A percentile compares a stretch with the other conserved stretches of the same genome.
Conservation (phyloP, 2,797 vertebrate species). For the Sebastiscus albofasciatus region DNA sequence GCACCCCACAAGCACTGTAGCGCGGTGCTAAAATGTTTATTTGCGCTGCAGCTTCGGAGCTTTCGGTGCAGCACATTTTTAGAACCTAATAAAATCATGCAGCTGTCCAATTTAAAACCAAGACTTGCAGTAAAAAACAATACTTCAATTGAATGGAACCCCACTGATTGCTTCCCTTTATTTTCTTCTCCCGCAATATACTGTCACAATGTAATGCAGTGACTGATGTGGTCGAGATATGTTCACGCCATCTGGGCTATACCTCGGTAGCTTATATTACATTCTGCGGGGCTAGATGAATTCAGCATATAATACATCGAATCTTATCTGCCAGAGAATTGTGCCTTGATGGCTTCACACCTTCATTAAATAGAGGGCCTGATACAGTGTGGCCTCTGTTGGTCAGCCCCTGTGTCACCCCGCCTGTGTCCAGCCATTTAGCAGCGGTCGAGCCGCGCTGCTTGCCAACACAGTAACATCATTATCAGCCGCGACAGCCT, state of each 20-base stretch:
- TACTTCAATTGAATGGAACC: conserved; percentile 63
- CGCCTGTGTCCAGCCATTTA: conserved; percentile 65
- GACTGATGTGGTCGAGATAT: conserved; percentile 42
- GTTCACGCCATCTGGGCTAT: conserved; percentile 53
- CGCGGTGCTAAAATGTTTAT: conserved; percentile 70
- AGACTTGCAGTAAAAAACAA: conserved; percentile 67
- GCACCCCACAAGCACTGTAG: conserved; percentile 44
- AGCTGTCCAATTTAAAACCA: conserved; percentile 75
- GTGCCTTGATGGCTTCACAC: conserved; percentile 54
- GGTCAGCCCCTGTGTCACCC: conserved; percentile 59
- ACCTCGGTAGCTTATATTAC: conserved; percentile 46
- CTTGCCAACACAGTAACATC: conserved; percentile 75
- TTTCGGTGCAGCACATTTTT: conserved; percentile 67
- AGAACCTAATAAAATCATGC: conserved; percentile 74
- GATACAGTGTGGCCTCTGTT: conserved; percentile 59
- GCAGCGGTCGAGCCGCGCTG: conserved; percentile 44
- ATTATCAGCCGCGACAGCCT: conserved; percentile 69
- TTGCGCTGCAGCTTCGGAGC: conserved; percentile 53
- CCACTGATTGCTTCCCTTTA: conserved; percentile 64
- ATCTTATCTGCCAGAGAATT: conserved; percentile 50
- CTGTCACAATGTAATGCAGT: conserved; percentile 29
- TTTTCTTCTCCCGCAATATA: conserved; percentile 57
- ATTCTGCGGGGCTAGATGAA: conserved; percentile 47
- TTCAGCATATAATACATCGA: conserved; percentile 41
- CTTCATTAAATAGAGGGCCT: conserved; percentile 73